These are phyloP conservation scores for Alosa alosa DNA, from an alignment of 2,113 vertebrate genomes.

Conservation along the genomic window DNA sequence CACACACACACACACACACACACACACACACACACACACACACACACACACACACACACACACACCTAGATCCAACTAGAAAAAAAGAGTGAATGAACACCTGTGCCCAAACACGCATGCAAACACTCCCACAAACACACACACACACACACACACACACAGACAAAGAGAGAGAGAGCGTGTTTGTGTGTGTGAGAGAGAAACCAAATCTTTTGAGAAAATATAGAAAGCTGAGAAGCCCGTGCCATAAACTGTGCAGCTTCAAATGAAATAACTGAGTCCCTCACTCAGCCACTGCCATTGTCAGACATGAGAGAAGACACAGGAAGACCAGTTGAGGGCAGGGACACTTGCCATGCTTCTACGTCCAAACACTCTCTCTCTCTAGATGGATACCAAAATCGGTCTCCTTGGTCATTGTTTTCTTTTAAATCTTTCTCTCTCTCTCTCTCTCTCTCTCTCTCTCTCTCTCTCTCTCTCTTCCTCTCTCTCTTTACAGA, in stretches of 20 bases:
- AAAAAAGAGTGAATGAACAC: no score
- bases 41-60: background rate
- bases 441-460: background rate
- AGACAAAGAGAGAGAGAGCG: no score
- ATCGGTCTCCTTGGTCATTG: background rate
- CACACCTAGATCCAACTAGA: no score
- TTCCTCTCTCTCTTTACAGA: background rate
- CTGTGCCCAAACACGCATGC: no score
- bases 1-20: background rate
- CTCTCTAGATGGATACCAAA: no score
- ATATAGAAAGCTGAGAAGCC: background rate
- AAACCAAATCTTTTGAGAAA: background rate
- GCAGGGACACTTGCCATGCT: background rate
- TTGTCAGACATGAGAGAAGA: background rate
- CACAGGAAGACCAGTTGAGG: background rate
- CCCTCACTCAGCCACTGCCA: background rate
- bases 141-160: no score
- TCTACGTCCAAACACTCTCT: background rate
- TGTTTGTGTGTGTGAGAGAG: background rate
- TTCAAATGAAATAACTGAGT: background rate
- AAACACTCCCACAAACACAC: no score
- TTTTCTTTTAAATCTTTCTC: background rate
- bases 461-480: background rate
- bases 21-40: background rate
- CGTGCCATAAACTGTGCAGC: background rate